Evolutionary conservation across 1,140 invertebrate species (phyloP), one percentile per base, ranked within the genome.

Genomic region (Camponotus pennsylvanicus): DNA sequence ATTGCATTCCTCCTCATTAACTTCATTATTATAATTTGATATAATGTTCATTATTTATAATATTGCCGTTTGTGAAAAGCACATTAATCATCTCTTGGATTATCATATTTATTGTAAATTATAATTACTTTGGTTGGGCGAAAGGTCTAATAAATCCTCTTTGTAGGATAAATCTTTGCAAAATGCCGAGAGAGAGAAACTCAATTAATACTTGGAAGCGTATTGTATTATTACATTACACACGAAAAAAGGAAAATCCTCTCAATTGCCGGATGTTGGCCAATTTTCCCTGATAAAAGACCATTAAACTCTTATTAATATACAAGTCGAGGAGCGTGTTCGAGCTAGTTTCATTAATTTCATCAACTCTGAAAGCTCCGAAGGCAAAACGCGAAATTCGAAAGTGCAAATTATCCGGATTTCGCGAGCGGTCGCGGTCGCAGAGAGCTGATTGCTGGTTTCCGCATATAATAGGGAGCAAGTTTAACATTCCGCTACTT

Each of bases 401-500:
- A 45, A 73, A 83, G 69, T 34, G 67, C 79, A 13, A 82, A 82
- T 73, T 73, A 49, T 45, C 15, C 13, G 79, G 55, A 75, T 61
- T 61, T 73, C 52, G 4, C 55, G 66, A 66, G 37, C 78, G 66
- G 52, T 82, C 40, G 67, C 57, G 67, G 52, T 82, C 40, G 67
- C 57, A 52, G 6, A 45, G 67, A 83, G 40, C 55, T 49, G 69
- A 61, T 75, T 75, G 57, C 69, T 52, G 49, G 59, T 73, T 61
- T 73, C 67, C 67, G 67, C 6, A 15, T 52, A 73, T 82, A 82
- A 73, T 37, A 21, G 9, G 49, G 55, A 37, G 42, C 27, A 63
- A 63, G 18, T 34, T 61, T 61, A 45, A 75, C 57, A 83, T 75
- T 75, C 69, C 79, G 34, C 13, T 75, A 75, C n/a, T 83, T 83